A percentile compares a stretch with the other conserved stretches of the same genome.
Evolutionary conservation across 1,140 invertebrate species (phyloP).

Genomic region (Ceratosolen solmsi): DNA sequence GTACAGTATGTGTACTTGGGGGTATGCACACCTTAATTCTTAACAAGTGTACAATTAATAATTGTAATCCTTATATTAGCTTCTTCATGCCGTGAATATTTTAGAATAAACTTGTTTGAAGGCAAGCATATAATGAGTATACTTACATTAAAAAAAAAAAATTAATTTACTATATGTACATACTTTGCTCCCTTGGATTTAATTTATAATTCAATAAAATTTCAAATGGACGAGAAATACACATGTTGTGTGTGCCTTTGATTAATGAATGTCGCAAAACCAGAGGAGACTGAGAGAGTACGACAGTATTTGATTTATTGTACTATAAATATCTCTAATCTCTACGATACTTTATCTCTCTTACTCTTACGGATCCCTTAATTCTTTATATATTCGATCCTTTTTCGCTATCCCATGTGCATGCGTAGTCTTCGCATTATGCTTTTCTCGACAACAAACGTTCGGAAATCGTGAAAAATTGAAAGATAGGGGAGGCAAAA

Average conservation of each 20-base stretch:
- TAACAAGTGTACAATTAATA: no score
- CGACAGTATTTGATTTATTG: conserved; percentile 64
- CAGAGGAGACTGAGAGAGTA: conserved; percentile 45
- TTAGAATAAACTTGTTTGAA: no score
- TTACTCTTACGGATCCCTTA: conserved; percentile 29
- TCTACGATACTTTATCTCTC: conserved; percentile 52
- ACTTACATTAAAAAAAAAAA: no score
- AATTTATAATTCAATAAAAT: background rate
- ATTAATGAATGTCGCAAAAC: conserved; percentile 57
- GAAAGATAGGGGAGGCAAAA: conserved; percentile 13
- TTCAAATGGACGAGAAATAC: background rate
- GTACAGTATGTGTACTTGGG: no score
- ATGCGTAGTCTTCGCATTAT: background rate
- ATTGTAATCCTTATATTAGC: no score
- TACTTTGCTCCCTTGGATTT: background rate
- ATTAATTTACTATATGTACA: no score
- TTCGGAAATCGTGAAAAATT: conserved; percentile 2
- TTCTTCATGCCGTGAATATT: no score
- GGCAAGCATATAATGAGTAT: no score
- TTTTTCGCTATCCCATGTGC: background rate
- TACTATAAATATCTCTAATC: conserved; percentile 68
- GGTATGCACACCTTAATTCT: no score
- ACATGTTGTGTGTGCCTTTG: no score
- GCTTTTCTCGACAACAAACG: background rate
- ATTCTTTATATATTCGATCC: conserved; percentile 26